Conservation (phyloP, 2,113 vertebrate species). For the Hyperopisus bebe region DNA sequence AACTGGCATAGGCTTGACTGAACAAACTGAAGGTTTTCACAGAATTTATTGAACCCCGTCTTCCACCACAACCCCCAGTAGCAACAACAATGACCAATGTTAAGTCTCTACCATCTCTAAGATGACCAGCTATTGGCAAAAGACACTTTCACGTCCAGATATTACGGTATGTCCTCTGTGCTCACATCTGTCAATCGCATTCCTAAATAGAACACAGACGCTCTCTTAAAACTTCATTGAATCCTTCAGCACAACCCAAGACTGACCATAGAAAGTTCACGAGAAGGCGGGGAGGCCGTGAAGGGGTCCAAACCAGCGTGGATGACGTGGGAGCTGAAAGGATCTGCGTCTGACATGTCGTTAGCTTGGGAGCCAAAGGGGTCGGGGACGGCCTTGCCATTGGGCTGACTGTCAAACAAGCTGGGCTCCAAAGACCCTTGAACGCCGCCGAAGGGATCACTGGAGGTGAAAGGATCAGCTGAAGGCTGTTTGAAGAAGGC, state of each 20-base stretch:
- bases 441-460: conserved; percentile 64
- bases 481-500: conserved; percentile 79
- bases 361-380: conserved; percentile 45
- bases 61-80: background rate
- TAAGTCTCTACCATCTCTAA: background rate
- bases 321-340: conserved; percentile 32
- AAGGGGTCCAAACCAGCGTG: conserved; percentile 47
- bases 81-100: background rate
- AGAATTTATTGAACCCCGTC: background rate
- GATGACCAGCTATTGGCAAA: background rate
- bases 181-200: background rate
- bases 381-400: conserved; percentile 50
- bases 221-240: background rate
- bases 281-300: conserved; percentile 34
- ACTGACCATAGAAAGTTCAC: conserved; percentile 31
- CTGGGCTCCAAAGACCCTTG: conserved; percentile 28
- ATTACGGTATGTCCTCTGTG: background rate
- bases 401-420: conserved; percentile 56
- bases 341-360: conserved; percentile 23
- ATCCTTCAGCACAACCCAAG: conserved; percentile 41
- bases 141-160: background rate
- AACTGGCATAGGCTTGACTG: background rate
- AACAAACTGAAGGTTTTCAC: background rate
- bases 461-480: conserved; percentile 62
- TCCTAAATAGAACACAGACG: background rate